Percentiles rank a stretch among this genome's conserved stretches.
These are phyloP conservation scores for Gymnobelideus leadbeateri DNA, from an alignment of 2,113 vertebrate species.

Conservation along the genomic window DNA sequence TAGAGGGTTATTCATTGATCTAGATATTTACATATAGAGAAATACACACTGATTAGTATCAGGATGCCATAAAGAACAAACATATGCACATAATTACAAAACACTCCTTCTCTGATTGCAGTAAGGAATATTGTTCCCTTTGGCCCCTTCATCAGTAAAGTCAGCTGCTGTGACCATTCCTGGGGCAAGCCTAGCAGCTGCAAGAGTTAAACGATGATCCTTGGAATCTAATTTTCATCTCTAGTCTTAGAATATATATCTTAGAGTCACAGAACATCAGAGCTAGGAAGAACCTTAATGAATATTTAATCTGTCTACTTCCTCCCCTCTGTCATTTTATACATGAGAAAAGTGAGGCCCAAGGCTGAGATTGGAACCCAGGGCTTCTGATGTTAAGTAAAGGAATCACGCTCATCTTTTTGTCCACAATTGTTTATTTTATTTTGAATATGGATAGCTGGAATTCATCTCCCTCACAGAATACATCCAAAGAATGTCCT, in stretches of 20 bases:
- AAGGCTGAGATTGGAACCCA: neutral
- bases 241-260: slow-evolving; percentile 28
- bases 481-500: neutral
- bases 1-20: slow-evolving; percentile 59
- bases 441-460: neutral
- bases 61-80: slow-evolving; percentile 51
- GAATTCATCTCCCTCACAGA: neutral
- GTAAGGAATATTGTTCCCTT: slow-evolving; percentile 3
- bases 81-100: slow-evolving; percentile 53
- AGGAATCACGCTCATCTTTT: neutral
- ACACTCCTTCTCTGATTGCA: slow-evolving; percentile 37
- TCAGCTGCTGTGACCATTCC: neutral
- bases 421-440: slow-evolving; percentile 40
- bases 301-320: neutral
- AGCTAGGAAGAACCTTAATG: neutral
- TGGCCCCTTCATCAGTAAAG: slow-evolving; percentile 31
- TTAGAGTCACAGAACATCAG: neutral
- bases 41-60: slow-evolving; percentile 67
- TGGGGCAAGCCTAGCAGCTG: slow-evolving; percentile 34
- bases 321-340: neutral
- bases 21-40: slow-evolving; percentile 64
- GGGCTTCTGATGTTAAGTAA: neutral
- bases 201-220: slow-evolving; percentile 21
- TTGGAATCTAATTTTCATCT: slow-evolving; percentile 47
- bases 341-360: neutral